A percentile compares a stretch with the other conserved stretches of the same genome.
Conservation (phyloP, 2,113 vertebrate genomes). For the Diadophis punctatus region DNA sequence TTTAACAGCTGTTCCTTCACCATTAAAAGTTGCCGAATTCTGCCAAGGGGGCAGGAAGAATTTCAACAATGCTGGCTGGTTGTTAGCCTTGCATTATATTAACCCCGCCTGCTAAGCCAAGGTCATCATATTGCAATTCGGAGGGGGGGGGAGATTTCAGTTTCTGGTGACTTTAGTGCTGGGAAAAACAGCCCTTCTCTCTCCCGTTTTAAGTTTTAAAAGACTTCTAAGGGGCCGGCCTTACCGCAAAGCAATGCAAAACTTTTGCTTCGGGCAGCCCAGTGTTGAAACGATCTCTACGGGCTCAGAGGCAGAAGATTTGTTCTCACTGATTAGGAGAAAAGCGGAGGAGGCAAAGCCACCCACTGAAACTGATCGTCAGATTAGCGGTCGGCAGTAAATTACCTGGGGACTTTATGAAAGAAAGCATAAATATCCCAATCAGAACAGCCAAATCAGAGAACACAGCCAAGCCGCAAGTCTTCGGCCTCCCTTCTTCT, state of each 20-base stretch:
- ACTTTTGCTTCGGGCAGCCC: background rate
- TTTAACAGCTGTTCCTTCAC: background rate
- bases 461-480: background rate
- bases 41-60: background rate
- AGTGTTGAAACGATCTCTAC: background rate
- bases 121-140: background rate
- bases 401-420: background rate
- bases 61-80: background rate
- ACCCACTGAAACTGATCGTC: background rate
- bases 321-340: background rate
- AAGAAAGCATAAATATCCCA: background rate
- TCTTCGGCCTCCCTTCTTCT: too few relatives aligned
- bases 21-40: background rate
- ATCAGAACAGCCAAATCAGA: background rate
- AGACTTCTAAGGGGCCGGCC: background rate
- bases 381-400: background rate
- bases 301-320: background rate
- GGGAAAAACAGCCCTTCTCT: rapidly evolving
- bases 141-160: background rate
- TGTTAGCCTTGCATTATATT: background rate
- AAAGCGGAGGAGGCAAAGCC: background rate
- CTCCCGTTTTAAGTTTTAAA: background rate
- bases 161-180: background rate
- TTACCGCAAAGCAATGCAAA: background rate
- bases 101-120: background rate